Evolutionary conservation across 2,888 invertebrate genomes (phyloP), one percentile per base, ranked within the genome.

Genomic region (Apantesis nais): DNA sequence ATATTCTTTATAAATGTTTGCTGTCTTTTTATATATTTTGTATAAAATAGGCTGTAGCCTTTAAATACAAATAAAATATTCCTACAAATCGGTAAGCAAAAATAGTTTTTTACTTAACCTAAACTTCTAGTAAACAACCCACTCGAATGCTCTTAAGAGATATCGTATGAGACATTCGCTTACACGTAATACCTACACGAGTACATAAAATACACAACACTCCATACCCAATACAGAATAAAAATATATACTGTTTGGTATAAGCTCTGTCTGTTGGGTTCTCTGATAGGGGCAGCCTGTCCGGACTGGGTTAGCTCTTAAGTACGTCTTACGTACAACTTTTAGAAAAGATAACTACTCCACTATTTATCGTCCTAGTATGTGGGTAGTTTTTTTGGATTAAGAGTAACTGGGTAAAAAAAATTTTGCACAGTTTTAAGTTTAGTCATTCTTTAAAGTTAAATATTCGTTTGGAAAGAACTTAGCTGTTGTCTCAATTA

Each of bases 281-380:
- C 70, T 68, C 83, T 82, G 90, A 88, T 90, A 89, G 82, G 83
- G 79, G 83, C 76, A 74, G 75, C 76, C 83, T 79, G 80, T 80
- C 85, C 76, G 85, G 70, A 79, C 78, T 84, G 85, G 85, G 86
- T 89, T 85, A 88, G 83, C 84, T 75, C 84, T 89, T 80, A 90
- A 90, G 88, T 86, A 87, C 86, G 77, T 84, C 88, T 86, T 83
- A 84, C 86, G 84, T 85, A 83, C 80, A 19, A 86, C 83, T 82
- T 83, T 82, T 75, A 82, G 80, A 44, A 65, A 62, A 76, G 80
- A 83, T 85, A 83, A 74, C 77, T 73, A 69, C 62, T 66, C 73
- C 64, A 77, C 64, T 72, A 72, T 74, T 72, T 74, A 66, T 70
- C 19, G 66, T 66, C 72, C 71, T 60, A 37, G 62, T 66, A 74